Evolutionary conservation across 1,140 invertebrate species (phyloP).

Genomic region (Archivesica marissinica): DNA sequence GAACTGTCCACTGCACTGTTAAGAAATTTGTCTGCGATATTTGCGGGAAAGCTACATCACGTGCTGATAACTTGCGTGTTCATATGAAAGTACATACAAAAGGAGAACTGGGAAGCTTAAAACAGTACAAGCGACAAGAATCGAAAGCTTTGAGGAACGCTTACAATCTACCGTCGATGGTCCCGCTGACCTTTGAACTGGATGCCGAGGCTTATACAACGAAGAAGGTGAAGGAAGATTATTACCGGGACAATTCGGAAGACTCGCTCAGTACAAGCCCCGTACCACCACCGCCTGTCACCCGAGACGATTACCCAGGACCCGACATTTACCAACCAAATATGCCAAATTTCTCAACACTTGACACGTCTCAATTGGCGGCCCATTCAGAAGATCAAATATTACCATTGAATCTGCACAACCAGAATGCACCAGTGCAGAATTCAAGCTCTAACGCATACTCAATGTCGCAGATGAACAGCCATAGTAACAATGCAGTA

Average conservation of each 20-base stretch:
- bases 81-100: slow-evolving; percentile 83
- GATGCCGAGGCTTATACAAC: neutral
- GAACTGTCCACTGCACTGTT: slow-evolving; percentile 78
- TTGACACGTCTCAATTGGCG: slow-evolving; percentile 27
- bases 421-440: slow-evolving; percentile 10
- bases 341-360: slow-evolving; percentile 44
- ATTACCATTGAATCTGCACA: slow-evolving; percentile 46
- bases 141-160: neutral
- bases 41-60: slow-evolving; percentile 85
- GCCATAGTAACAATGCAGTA: neutral
- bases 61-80: slow-evolving; percentile 85
- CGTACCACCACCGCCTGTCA: neutral
- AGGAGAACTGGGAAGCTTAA: slow-evolving; percentile 11
- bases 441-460: neutral
- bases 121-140: slow-evolving; percentile 21
- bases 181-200: neutral
- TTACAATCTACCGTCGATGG: slow-evolving; percentile 2
- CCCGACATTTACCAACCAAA: slow-evolving; percentile 40
- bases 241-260: slow-evolving; percentile 14
- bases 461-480: slow-evolving; percentile 35
- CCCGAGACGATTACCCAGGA: slow-evolving; percentile 2
- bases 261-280: neutral
- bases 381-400: slow-evolving; percentile 39
- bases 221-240: neutral
- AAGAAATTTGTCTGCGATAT: slow-evolving; percentile 80